Percentiles rank a stretch among this genome's conserved stretches.
Evolutionary conservation across 2,113 vertebrate species (phyloP).

Genomic region (Coryphaenoides rupestris): DNA sequence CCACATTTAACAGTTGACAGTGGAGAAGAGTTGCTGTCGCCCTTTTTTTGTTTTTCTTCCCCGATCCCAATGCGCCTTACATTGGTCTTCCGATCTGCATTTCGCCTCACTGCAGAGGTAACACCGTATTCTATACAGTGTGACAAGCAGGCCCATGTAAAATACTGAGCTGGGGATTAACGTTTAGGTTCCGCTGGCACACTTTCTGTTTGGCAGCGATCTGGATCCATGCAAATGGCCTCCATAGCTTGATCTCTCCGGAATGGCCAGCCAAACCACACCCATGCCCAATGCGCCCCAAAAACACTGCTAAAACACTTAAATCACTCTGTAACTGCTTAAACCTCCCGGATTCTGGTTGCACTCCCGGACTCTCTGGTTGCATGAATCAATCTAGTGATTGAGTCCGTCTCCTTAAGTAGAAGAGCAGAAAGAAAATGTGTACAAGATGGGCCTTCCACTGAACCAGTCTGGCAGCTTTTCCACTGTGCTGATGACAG

Average conservation of each 20-base stretch:
- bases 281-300: slow-evolving; percentile 37
- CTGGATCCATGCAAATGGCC: slow-evolving; percentile 30
- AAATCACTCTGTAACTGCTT: slow-evolving; percentile 44
- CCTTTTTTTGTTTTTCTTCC: not conserved
- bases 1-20: no score
- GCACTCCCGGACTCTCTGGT: no score
- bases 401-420: slow-evolving; percentile 40
- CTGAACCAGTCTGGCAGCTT: slow-evolving; percentile 33
- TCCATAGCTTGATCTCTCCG: slow-evolving; percentile 40
- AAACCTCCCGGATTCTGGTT: slow-evolving; percentile 47
- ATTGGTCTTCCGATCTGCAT: slow-evolving; percentile 18
- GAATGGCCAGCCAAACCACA: slow-evolving; percentile 45
- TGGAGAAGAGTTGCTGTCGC: no score
- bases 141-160: slow-evolving; percentile 34
- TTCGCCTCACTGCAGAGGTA: slow-evolving; percentile 39
- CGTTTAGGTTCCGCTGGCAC: slow-evolving; percentile 42
- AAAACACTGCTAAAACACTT: slow-evolving; percentile 59
- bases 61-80: slow-evolving; percentile 22
- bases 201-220: slow-evolving; percentile 38
- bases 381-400: slow-evolving; percentile 52
- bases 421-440: slow-evolving; percentile 42
- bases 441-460: slow-evolving; percentile 21
- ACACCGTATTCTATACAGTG: slow-evolving; percentile 57
- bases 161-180: slow-evolving; percentile 35
- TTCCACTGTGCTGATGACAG: slow-evolving; percentile 41